Conservation (phyloP, 2,113 vertebrate species). For the Acrocephalus arundinaceus region DNA sequence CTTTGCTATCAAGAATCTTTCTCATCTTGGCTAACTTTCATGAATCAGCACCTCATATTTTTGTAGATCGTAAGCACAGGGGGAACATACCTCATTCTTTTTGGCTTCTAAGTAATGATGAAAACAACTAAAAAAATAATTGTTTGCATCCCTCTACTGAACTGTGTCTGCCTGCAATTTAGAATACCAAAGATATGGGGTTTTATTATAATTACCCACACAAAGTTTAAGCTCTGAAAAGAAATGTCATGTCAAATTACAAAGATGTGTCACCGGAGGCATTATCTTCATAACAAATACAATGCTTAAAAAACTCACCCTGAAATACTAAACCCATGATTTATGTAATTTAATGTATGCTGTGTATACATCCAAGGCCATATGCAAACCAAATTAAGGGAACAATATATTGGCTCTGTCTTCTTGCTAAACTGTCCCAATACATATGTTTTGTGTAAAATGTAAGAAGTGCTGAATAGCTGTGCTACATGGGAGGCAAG, state of each 20-base stretch:
- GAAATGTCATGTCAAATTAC: conserved; percentile 22
- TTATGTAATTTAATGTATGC: conserved; percentile 3
- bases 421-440: background rate
- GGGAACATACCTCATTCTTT: background rate
- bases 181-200: background rate
- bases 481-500: background rate
- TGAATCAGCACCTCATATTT: background rate
- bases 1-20: background rate
- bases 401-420: background rate
- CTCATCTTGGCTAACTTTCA: background rate
- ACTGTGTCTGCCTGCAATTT: background rate
- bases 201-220: background rate
- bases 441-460: background rate
- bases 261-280: conserved; percentile 2
- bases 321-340: background rate
- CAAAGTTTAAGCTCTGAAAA: background rate
- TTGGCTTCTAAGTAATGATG: background rate
- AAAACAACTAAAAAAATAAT: background rate
- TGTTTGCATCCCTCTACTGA: background rate
- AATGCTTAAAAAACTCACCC: background rate
- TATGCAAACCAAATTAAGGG: conserved; percentile 28
- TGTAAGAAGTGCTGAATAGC: background rate
- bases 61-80: background rate
- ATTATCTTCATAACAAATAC: conserved; percentile 18
- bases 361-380: background rate